These are phyloP conservation scores for Copsychus sechellarum DNA, from an alignment of 2,113 vertebrate species.

Conservation along the genomic window DNA sequence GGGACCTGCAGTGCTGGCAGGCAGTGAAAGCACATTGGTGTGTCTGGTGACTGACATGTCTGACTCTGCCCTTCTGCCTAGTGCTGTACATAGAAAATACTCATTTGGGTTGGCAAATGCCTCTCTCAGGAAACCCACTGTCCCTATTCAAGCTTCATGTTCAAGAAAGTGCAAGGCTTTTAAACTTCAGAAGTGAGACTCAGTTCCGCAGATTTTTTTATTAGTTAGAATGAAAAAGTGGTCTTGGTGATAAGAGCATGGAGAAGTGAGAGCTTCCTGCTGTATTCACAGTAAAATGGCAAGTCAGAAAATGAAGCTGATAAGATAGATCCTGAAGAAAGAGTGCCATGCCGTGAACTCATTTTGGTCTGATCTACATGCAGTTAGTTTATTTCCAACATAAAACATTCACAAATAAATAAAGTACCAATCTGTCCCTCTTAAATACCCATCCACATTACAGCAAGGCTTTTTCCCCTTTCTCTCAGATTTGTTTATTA, in stretches of 20 bases:
- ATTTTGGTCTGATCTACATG: not conserved
- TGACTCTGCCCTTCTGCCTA: not conserved
- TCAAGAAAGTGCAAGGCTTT: not conserved
- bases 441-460: not conserved
- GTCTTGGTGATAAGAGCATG: not conserved
- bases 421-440: not conserved
- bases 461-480: not conserved
- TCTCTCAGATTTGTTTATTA: slow-evolving; percentile 29
- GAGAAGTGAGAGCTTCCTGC: not conserved
- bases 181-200: not conserved
- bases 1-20: not conserved
- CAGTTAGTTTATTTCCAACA: not conserved
- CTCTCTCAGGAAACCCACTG: not conserved
- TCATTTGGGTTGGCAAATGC: not conserved
- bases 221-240: not conserved
- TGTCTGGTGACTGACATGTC: too few species aligned
- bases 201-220: not conserved
- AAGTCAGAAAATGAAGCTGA: not conserved
- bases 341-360: not conserved
- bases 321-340: not conserved
- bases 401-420: slow-evolving; percentile 34
- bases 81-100: not conserved
- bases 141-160: not conserved
- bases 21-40: fast-evolving
- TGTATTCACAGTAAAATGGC: not conserved